A percentile compares a stretch with the other conserved stretches of the same genome.
These are phyloP conservation scores for Cotesia chilonis DNA, from an alignment of 1,140 invertebrate species.

Conservation along the genomic window DNA sequence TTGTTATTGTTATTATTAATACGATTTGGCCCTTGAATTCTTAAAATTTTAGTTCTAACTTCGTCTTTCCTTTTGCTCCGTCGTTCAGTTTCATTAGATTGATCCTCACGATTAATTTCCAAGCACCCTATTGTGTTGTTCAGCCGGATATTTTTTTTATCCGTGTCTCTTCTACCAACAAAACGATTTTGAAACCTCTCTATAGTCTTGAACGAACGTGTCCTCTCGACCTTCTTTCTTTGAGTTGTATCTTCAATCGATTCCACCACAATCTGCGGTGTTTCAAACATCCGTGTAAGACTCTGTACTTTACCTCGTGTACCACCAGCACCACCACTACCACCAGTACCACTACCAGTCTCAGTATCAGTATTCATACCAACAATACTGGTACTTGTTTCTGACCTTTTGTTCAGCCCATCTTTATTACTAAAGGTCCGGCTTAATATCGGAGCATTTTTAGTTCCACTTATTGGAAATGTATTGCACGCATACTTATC, in stretches of 20 bases:
- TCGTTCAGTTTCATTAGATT: constrained; percentile 30
- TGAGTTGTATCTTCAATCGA: constrained; percentile 15
- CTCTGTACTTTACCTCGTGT: constrained; percentile 61
- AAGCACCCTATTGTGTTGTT: constrained; percentile 53
- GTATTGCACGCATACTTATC: constrained; percentile 56
- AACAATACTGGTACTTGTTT: constrained; percentile 19
- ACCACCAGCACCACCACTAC: constrained; percentile 27
- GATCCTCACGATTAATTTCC: constrained; percentile 41
- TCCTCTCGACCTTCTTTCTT: constrained; percentile 59
- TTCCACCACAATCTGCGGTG: constrained; percentile 35
- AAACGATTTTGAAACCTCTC: constrained; percentile 61
- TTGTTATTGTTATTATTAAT: constrained; percentile 3
- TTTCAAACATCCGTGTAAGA: constrained; percentile 61
- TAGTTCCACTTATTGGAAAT: constrained; percentile 52
- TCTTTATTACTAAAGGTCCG: constrained; percentile 56
- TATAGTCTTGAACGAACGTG: constrained; percentile 63
- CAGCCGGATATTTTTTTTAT: constrained; percentile 50
- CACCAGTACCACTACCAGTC: constrained; percentile 36
- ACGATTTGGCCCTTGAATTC: constrained; percentile 3
- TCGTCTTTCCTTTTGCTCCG: constrained; percentile 36
- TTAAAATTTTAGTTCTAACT: constrained; percentile 7
- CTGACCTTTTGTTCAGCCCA: constrained; percentile 34
- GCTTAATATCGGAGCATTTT: constrained; percentile 47
- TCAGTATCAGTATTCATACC: constrained; percentile 31
- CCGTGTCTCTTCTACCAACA: constrained; percentile 52